phyloP scores from a whole-genome alignment of 2,113 vertebrate species.

The Chiloscyllium plagiosum region DNA sequence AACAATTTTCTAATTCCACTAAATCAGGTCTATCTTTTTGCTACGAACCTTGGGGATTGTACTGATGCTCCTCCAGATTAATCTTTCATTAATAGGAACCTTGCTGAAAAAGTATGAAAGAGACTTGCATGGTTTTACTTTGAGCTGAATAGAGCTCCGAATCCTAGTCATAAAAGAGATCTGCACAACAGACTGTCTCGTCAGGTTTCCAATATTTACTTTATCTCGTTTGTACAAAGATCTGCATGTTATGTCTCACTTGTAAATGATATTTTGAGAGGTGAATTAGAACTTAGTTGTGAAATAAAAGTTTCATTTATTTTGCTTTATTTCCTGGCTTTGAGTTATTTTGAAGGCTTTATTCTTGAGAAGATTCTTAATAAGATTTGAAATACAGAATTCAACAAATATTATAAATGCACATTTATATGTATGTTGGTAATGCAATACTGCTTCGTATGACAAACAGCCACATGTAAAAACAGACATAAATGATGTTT shows the following conservation, averaged over 20 bases:
- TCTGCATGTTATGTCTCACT: background rate
- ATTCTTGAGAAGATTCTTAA: background rate
- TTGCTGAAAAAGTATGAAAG: background rate
- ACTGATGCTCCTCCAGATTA: background rate
- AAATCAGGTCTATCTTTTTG: background rate
- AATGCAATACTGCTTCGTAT: background rate
- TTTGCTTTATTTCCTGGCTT: background rate
- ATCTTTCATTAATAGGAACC: background rate
- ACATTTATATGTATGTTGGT: background rate
- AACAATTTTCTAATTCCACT: background rate
- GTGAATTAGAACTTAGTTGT: background rate
- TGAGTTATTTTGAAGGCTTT: background rate
- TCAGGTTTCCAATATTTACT: background rate
- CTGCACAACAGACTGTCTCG: background rate
- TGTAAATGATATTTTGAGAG: background rate
- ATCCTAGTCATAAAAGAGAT: background rate
- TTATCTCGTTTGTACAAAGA: background rate
- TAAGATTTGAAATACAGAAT: background rate
- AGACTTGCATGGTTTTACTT: background rate
- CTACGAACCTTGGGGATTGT: background rate
- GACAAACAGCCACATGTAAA: background rate
- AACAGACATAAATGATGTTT: slow-evolving; percentile 19
- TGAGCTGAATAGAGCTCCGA: background rate
- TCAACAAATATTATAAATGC: background rate
- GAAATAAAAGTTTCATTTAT: background rate